These are phyloP conservation scores for Sitta europaea DNA, from an alignment of 2,113 vertebrate genomes.

Conservation along the genomic window DNA sequence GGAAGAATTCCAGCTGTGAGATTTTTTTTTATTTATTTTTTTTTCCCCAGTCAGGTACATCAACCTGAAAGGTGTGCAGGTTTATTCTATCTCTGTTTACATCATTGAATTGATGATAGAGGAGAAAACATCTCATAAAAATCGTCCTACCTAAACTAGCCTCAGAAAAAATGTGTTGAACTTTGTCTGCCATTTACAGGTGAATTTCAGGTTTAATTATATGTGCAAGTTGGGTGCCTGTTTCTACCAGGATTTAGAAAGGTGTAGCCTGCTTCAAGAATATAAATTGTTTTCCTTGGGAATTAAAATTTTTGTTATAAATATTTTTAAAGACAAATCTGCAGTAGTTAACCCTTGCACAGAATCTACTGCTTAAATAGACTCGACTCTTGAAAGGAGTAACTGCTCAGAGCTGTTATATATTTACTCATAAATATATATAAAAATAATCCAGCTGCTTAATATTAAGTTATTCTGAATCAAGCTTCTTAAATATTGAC, in stretches of 20 bases:
- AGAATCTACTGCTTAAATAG: neutral
- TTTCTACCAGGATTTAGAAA: constrained; percentile 20
- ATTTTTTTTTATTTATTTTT: neutral
- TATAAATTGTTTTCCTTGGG: neutral
- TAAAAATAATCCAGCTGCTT: neutral
- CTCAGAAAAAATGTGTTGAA: constrained; percentile 19
- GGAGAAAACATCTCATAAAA: constrained; percentile 10
- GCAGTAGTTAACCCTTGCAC: neutral
- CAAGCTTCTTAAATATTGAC: neutral
- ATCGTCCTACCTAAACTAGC: neutral
- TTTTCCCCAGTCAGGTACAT: neutral
- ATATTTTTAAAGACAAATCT: neutral
- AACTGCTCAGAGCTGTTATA: neutral
- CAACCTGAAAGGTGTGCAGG: constrained; percentile 24
- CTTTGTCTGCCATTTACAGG: constrained; percentile 22
- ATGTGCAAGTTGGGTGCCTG: neutral
- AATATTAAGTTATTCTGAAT: neutral
- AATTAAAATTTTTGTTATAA: neutral
- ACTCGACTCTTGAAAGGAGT: neutral
- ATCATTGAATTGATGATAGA: constrained; percentile 17
- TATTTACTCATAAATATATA: neutral
- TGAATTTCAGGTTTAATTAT: constrained; percentile 37
- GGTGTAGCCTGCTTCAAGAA: constrained; percentile 3
- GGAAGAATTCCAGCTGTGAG: constrained; percentile 52
- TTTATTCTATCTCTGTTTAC: constrained; percentile 53